Evolutionary conservation across 2,888 invertebrate species (phyloP).

Genomic region (Allacma fusca): DNA sequence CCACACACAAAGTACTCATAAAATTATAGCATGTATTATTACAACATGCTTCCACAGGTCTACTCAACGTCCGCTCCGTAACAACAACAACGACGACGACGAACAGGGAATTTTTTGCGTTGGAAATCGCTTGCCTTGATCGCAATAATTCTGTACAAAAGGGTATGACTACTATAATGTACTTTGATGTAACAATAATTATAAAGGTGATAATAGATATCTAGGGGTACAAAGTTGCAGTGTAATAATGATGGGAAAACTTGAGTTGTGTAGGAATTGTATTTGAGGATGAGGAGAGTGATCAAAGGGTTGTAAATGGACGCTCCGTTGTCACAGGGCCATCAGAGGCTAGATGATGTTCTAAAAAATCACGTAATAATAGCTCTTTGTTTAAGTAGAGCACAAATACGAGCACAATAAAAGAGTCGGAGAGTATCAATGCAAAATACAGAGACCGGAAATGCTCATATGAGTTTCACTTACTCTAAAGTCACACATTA

Average conservation of each 20-base stretch:
- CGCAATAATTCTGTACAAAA: neutral
- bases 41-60: too few species aligned
- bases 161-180: neutral
- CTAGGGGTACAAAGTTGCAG: too few species aligned
- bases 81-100: too few species aligned
- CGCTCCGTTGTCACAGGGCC: slow-evolving; percentile 23
- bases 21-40: too few species aligned
- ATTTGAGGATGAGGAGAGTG: neutral
- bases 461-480: slow-evolving; percentile 14
- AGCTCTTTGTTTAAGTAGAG: slow-evolving; percentile 14
- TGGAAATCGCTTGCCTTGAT: slow-evolving; percentile 2
- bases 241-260: too few species aligned
- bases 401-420: neutral
- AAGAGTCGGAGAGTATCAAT: neutral
- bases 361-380: slow-evolving; percentile 18
- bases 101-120: neutral
- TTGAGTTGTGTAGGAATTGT: too few species aligned
- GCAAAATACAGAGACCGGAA: slow-evolving; percentile 18
- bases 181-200: too few species aligned
- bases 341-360: slow-evolving; percentile 9
- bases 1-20: too few species aligned
- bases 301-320: neutral
- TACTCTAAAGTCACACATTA: slow-evolving; percentile 10
- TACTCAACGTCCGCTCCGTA: too few species aligned
- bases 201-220: too few species aligned